Evolutionary conservation across 1,140 invertebrate genomes (phyloP), one percentile per base, ranked within the genome.

Genomic region (Reticulitermes speratus): DNA sequence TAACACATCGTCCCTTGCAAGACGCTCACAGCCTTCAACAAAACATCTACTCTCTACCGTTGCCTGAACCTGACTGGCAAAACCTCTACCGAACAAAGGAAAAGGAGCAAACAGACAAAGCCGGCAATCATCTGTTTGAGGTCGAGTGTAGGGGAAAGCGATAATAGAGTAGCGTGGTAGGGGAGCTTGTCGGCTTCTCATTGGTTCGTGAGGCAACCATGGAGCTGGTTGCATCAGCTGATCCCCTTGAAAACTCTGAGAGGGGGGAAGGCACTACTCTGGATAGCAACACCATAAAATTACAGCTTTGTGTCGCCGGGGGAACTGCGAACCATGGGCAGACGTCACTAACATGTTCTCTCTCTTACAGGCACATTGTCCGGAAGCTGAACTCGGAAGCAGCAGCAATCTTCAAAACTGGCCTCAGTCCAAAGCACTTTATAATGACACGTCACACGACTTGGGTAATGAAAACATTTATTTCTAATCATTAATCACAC

Each of bases 91-190:
- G 65, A 75, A 75, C 65, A 75, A 75, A 75, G 65, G 65, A 75
- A 75, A 75, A 75, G n/a, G n/a, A 75, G 65, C 65, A 75, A 75
- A n/a, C 9, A n/a, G 65, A 75, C 65, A 75, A 75, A 16, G 52
- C 52, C n/a, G 65, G 65, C 65, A 25, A 75, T 75, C 65, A 75
- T 75, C 65, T 75, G 65, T 75, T 75, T 75, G 65, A 75, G 65
- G 65, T 75, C 65, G 25, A 25, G 59, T 65, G 25, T 21, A 65
- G 59, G 59, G 59, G 59, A 65, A 19, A 65, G 1, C 14, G 59
- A 65, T 65, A 65, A 65, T 65, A n/a, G 1, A 12, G 21, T n/a
- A 21, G 8, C 25, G 14, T 19, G 25, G 65, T 8, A 75, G 65
- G 65, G 65, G 65, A 75, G n/a, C n/a, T 75, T 75, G 25, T n/a